phyloP scores from a whole-genome alignment of 1,140 invertebrate species.

The Heliconius melpomene region DNA sequence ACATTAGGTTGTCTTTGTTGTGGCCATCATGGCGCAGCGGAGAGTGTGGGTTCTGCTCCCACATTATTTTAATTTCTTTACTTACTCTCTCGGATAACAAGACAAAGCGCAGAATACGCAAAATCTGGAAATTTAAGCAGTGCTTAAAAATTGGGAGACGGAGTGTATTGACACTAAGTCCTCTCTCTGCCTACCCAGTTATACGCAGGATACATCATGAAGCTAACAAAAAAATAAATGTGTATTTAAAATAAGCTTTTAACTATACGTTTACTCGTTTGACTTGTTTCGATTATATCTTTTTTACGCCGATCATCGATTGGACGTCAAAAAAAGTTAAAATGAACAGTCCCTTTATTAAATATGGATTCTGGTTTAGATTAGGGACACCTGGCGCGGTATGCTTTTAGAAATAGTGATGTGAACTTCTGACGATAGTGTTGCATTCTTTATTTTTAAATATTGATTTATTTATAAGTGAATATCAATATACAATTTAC shows the following conservation, averaged over 20 bases:
- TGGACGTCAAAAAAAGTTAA: slow-evolving; percentile 6
- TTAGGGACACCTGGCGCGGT: slow-evolving; percentile 2
- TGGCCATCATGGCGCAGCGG: no score
- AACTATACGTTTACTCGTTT: slow-evolving; percentile 1
- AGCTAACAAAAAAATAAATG: background rate
- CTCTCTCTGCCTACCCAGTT: background rate
- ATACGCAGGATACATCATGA: background rate
- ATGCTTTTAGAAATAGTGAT: slow-evolving; percentile 1
- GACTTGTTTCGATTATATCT: slow-evolving; percentile 9
- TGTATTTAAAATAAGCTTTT: slow-evolving; percentile 8
- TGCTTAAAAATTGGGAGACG: background rate
- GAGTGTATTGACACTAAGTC: background rate
- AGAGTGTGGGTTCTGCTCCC: no score
- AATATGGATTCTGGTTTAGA: slow-evolving; percentile 11
- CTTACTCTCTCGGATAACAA: no score
- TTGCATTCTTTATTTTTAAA: background rate
- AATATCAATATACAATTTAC: no score
- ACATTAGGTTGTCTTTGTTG: no score
- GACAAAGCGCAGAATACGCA: no score
- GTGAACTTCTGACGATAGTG: background rate
- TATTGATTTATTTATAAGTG: background rate
- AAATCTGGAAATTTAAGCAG: no score
- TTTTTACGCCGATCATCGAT: slow-evolving; percentile 12
- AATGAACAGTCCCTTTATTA: slow-evolving; percentile 15
- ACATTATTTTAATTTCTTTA: no score